A percentile compares a stretch with the other conserved stretches of the same genome.
Evolutionary conservation across 53 echinoderm and acorn worm genomes (phyloP).

Genomic region (Paracentrotus lividus): DNA sequence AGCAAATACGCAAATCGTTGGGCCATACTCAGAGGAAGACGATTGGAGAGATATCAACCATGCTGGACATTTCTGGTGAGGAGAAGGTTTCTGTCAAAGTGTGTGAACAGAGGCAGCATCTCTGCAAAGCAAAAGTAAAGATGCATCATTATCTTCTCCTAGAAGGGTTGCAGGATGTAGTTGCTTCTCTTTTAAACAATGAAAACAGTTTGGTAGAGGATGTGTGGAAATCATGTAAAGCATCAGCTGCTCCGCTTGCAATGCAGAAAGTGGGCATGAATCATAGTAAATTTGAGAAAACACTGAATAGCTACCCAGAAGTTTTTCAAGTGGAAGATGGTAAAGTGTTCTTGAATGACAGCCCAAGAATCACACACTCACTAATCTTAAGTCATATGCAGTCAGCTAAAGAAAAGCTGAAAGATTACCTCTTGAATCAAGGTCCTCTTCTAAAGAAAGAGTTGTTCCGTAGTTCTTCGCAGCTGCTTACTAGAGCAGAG

Average conservation of each 20-base stretch:
- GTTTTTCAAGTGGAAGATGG: slow-evolving; percentile 12
- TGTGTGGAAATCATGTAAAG: background rate
- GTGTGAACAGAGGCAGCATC: background rate
- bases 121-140: slow-evolving; percentile 20
- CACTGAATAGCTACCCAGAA: slow-evolving; percentile 29
- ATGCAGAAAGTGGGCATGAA: slow-evolving; percentile 44
- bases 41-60: slow-evolving; percentile 8
- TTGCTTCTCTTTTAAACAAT: background rate
- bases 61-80: slow-evolving; percentile 40
- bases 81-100: background rate
- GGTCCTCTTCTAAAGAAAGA: slow-evolving; percentile 14
- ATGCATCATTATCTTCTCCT: slow-evolving; percentile 38
- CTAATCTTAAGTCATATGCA: slow-evolving; percentile 2
- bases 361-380: slow-evolving; percentile 16
- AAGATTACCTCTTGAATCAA: background rate
- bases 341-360: background rate
- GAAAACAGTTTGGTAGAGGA: background rate
- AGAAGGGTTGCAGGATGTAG: slow-evolving; percentile 33
- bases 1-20: background rate
- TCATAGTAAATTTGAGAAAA: slow-evolving; percentile 27
- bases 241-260: background rate
- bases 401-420: slow-evolving; percentile 9
- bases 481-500: slow-evolving; percentile 21
- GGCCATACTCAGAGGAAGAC: background rate
- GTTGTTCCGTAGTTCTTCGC: background rate